These are phyloP conservation scores for Ptychodera flava DNA, from an alignment of 35 echinoderm and acorn worm genomes.

Conservation along the genomic window DNA sequence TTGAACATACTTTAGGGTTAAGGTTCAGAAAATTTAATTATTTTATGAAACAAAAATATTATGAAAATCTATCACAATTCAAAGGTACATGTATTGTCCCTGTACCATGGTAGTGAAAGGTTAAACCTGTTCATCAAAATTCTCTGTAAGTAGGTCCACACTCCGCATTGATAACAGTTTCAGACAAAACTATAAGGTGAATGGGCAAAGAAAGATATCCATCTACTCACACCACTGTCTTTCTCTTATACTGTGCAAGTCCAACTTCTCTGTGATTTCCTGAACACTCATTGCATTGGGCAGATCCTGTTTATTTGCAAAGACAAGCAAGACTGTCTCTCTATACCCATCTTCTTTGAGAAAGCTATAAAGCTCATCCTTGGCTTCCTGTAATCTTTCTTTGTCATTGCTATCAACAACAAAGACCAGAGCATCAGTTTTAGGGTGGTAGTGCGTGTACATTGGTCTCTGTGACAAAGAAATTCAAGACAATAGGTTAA, in stretches of 20 bases:
- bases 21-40: no score
- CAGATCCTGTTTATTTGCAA: slow-evolving; percentile 43
- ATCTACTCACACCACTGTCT: neutral
- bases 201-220: no score
- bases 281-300: slow-evolving; percentile 78
- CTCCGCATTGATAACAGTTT: no score
- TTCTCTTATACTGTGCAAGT: slow-evolving; percentile 19
- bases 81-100: no score
- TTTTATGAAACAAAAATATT: no score
- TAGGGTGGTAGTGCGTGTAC: neutral
- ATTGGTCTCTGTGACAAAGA: neutral
- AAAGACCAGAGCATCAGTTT: slow-evolving; percentile 29
- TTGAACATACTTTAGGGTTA: no score
- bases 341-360: neutral
- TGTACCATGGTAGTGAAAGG: no score
- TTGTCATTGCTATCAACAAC: slow-evolving; percentile 97
- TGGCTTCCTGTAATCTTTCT: slow-evolving; percentile 80
- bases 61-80: no score
- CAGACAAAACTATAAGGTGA: no score
- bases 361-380: slow-evolving; percentile 44
- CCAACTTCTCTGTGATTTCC: slow-evolving; percentile 71
- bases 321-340: neutral
- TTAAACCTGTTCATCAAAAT: no score
- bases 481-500: no score
- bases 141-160: no score